Evolutionary conservation across 2,888 invertebrate genomes (phyloP), one percentile per base, ranked within the genome.

Genomic region (Ichneumoninae sp.): DNA sequence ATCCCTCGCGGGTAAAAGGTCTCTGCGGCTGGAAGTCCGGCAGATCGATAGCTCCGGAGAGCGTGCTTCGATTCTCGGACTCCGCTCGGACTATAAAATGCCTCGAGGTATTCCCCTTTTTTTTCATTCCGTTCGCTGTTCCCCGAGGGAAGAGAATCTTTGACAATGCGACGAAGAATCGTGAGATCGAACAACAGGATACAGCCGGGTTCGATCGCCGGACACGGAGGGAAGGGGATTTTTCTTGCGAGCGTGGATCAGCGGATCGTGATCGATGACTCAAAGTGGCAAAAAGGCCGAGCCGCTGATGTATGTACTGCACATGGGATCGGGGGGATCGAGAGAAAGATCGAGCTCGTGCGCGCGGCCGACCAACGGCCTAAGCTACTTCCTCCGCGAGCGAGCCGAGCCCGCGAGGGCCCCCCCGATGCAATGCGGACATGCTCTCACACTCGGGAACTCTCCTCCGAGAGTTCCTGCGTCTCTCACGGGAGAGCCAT

Each of bases 221-320:
- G 19, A 8, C 10, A 8, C 40, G 40, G 3, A 40, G 40, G 5
- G 36, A 54, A 13, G 36, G 26, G n/a, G 30, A 30, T 30, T 3
- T 54, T 40, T 68, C 54, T 76, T 76, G 40, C 16, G 54, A 33
- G 40, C 66, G 13, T 76, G 10, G 54, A 68, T 76, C 54, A 19
- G 40, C 54, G 54, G 52, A 52, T 52, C 74, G 74, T 75, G 74
- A 75, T 75, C 63, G 74, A 75, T 75, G 63, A 26, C 26, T 16
- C 63, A 33, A 65, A 44, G 50, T 65, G 22, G 19, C 19, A 60
- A 65, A 47, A 40, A 13, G 30, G 16, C 33, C 22, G 33, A 30
- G 74, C 26, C 54, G 63, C 63, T 75, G 65, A 65, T 65, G 40
- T 76, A 76, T 19, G 76, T 19, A 66, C 36, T 54, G 54, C 13